Percentiles rank a stretch among this genome's conserved stretches.
Evolutionary conservation across 2,797 vertebrate genomes (phyloP).

Genomic region (Hyperoplus lanceolatus): DNA sequence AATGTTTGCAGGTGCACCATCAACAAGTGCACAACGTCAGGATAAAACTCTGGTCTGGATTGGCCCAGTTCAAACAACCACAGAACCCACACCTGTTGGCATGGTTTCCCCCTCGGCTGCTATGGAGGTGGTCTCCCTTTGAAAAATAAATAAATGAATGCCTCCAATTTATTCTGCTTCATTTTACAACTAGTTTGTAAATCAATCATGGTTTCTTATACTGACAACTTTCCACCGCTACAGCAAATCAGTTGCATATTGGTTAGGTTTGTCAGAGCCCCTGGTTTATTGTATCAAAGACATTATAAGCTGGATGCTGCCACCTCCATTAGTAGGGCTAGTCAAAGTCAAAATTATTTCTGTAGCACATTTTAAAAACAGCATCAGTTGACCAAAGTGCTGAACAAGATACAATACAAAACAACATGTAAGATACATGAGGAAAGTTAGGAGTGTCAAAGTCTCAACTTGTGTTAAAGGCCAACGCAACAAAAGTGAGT

Average conservation of each 20-base stretch:
- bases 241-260: slow-evolving; percentile 16
- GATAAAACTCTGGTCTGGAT: slow-evolving; percentile 57
- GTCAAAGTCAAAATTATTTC: no score
- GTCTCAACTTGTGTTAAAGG: no score
- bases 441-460: no score
- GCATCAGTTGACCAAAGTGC: no score
- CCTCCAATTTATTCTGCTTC: slow-evolving; percentile 47
- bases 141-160: not conserved
- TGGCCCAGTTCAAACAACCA: slow-evolving; percentile 66
- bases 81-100: slow-evolving; percentile 65
- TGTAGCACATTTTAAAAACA: no score
- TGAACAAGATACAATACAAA: no score
- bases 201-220: slow-evolving; percentile 34
- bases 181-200: slow-evolving; percentile 53
- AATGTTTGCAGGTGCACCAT: slow-evolving; percentile 65
- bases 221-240: slow-evolving; percentile 58
- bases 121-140: slow-evolving; percentile 64
- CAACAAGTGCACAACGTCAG: slow-evolving; percentile 48
- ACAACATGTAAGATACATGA: no score
- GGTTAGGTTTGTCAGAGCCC: slow-evolving; percentile 29
- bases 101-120: slow-evolving; percentile 10
- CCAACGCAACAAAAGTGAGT: no score
- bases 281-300: slow-evolving; percentile 34
- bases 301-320: slow-evolving; percentile 35
- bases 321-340: slow-evolving; percentile 32